phyloP scores from a whole-genome alignment of 92 coral and sea anemone species.

The Chrysogorgia sp. region DNA sequence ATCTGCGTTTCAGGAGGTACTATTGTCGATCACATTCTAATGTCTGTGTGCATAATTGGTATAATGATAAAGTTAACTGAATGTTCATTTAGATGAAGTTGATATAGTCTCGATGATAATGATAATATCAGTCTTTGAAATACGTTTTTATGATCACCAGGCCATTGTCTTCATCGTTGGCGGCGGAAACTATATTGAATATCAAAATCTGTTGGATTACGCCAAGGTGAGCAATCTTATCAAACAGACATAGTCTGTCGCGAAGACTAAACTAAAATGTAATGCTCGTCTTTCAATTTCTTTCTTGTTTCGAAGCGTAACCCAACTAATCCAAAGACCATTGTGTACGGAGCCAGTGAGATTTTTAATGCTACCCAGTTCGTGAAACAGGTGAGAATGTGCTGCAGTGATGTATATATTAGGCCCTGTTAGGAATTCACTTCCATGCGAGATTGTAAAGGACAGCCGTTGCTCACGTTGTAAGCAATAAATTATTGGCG shows the following conservation, averaged over 20 bases:
- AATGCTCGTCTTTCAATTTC: neutral
- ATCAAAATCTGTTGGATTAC: slow-evolving; percentile 94
- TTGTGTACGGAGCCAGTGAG: slow-evolving; percentile 94
- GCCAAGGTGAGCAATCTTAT: slow-evolving; percentile 64
- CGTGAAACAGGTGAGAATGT: slow-evolving; percentile 73
- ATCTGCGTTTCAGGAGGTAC: slow-evolving; percentile 95
- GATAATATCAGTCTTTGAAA: neutral
- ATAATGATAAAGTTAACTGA: too few relatives aligned
- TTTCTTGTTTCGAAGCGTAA: slow-evolving; percentile 66
- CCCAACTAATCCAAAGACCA: slow-evolving; percentile 82
- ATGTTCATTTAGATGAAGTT: too few relatives aligned
- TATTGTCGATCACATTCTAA: neutral
- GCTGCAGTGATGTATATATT: neutral
- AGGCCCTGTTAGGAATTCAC: neutral
- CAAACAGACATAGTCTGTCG: too few relatives aligned
- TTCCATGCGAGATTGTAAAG: too few relatives aligned
- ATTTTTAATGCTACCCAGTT: slow-evolving; percentile 92
- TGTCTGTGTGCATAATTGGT: neutral
- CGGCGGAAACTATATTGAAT: slow-evolving; percentile 96
- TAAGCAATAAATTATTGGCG: too few relatives aligned
- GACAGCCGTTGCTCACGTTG: too few relatives aligned
- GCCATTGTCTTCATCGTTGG: slow-evolving; percentile 95
- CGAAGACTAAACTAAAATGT: neutral
- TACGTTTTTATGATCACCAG: slow-evolving; percentile 36
- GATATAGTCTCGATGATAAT: too few relatives aligned